Conservation (phyloP, 1,140 invertebrate species). For the Panagrolaimus sp. region DNA sequence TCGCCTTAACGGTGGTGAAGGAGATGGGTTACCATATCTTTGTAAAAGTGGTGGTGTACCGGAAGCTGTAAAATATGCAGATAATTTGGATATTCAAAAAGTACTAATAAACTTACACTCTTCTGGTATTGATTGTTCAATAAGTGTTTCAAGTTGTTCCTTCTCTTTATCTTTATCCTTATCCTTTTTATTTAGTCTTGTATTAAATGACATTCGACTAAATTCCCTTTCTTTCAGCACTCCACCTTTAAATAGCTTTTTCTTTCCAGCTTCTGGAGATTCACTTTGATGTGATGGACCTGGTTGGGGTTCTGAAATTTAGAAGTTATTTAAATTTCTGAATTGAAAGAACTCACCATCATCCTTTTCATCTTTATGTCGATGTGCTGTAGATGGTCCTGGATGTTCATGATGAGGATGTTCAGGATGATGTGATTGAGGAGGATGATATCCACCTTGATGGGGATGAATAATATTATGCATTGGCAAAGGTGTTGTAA, state of each 20-base stretch:
- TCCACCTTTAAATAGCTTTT: conserved; percentile 16
- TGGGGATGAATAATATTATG: neutral
- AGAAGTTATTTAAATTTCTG: neutral
- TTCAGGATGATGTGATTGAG: conserved; percentile 7
- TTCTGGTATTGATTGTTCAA: conserved; percentile 3
- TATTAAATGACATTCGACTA: conserved; percentile 46
- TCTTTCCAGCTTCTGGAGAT: neutral
- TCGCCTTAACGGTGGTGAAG: neutral
- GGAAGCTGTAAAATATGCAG: neutral
- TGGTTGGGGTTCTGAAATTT: conserved; percentile 16
- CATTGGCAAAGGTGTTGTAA: conserved; percentile 2
- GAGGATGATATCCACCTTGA: conserved; percentile 10
- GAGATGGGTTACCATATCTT: neutral
- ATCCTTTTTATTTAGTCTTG: conserved; percentile 17
- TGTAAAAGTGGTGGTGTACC: neutral
- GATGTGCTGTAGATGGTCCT: conserved; percentile 1
- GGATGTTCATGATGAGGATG: conserved; percentile 8
- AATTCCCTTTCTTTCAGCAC: conserved; percentile 39
- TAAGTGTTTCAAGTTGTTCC: neutral
- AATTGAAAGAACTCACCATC: neutral
- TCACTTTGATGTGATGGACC: neutral
- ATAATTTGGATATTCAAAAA: no score
- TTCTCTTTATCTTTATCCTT: conserved; percentile 8
- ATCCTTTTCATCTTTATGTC: conserved; percentile 4
- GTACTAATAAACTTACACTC: neutral